Evolutionary conservation across 2,888 invertebrate genomes (phyloP).

Genomic region (Suillia variegata): DNA sequence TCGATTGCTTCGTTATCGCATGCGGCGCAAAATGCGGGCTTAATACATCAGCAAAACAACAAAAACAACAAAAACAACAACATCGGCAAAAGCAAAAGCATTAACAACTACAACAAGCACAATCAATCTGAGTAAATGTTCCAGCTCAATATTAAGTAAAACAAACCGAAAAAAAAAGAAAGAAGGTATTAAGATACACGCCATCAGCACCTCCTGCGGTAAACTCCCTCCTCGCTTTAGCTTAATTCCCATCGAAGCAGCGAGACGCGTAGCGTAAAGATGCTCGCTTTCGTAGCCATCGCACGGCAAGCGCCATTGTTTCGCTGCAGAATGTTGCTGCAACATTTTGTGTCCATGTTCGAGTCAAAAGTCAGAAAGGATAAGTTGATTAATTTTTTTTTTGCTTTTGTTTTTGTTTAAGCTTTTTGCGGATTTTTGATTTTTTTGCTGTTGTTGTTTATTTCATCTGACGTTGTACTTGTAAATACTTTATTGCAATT

Average conservation of each 20-base stretch:
- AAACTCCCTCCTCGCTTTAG: neutral
- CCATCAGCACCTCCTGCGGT: neutral
- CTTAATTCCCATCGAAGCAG: too few species aligned
- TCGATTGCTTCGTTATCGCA: too few species aligned
- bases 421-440: neutral
- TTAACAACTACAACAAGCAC: neutral
- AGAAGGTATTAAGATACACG: neutral
- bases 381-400: constrained; percentile 23
- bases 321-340: neutral
- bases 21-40: too few species aligned
- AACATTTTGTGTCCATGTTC: constrained; percentile 16
- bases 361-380: constrained; percentile 25
- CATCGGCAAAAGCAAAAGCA: neutral
- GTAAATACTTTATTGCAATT: neutral
- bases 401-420: neutral
- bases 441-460: neutral
- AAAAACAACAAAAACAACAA: neutral
- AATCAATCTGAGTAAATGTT: neutral
- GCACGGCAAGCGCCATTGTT: too few species aligned
- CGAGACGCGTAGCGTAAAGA: too few species aligned
- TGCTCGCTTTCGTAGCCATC: too few species aligned
- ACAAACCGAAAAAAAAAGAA: neutral
- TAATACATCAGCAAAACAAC: neutral
- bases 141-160: neutral
- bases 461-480: too few species aligned